Percentiles rank a stretch among this genome's conserved stretches.
Conservation (phyloP, 2,888 invertebrate species). For the Drosophila macrothrix region DNA sequence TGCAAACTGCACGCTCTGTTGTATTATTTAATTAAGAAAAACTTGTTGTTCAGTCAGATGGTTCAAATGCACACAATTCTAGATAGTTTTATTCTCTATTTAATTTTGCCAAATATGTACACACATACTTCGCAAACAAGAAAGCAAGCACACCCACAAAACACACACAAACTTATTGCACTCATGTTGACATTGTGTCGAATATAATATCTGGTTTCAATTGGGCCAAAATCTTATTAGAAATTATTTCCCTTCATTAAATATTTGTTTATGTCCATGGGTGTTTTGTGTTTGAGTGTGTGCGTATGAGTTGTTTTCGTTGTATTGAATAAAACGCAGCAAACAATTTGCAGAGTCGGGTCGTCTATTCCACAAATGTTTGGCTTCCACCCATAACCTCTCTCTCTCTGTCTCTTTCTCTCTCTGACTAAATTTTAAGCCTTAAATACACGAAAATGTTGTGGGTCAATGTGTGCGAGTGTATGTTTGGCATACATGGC, state of each 20-base stretch:
- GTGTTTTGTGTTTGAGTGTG: conserved; percentile 2
- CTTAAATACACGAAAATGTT: conserved; percentile 58
- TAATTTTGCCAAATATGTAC: conserved; percentile 55
- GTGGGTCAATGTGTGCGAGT: conserved; percentile 15
- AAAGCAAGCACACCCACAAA: conserved; percentile 12
- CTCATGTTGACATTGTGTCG: conserved; percentile 40
- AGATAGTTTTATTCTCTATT: conserved; percentile 29
- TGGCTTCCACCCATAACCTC: conserved; percentile 19
- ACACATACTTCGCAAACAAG: conserved; percentile 38
- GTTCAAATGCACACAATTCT: conserved; percentile 41
- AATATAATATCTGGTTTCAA: conserved; percentile 64
- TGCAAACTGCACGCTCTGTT: conserved; percentile 1
- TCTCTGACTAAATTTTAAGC: conserved; percentile 52
- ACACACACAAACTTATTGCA: conserved; percentile 15
- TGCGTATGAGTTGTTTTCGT: conserved; percentile 41
- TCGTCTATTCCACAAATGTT: conserved; percentile 22
- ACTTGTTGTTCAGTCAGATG: conserved; percentile 29
- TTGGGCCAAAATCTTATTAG: conserved; percentile 74
- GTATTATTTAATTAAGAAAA: conserved; percentile 62
- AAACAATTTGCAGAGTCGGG: conserved; percentile 31
- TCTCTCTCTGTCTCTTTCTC: conserved; percentile 17
- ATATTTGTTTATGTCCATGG: conserved; percentile 59
- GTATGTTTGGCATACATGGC: conserved; percentile 44
- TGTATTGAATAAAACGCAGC: conserved; percentile 54
- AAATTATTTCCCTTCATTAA: conserved; percentile 74